Percentiles rank a stretch among this genome's conserved stretches.
phyloP scores from a whole-genome alignment of 2,797 vertebrate genomes.

The Silurus aristotelis region DNA sequence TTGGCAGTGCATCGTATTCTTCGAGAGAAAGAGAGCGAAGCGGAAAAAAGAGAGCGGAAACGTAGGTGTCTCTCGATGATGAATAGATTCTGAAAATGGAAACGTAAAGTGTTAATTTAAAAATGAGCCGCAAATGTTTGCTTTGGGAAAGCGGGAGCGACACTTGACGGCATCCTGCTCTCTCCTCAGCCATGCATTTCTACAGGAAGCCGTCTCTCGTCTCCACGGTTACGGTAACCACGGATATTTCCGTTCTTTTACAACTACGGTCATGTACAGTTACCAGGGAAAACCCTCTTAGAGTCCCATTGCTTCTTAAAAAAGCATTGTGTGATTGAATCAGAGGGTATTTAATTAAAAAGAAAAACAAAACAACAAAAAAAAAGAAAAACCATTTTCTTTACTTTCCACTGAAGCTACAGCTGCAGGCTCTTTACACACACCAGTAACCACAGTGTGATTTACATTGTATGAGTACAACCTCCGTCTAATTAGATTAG shows the following conservation, averaged over 20 bases:
- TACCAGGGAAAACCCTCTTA: constrained; percentile 56
- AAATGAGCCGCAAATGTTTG: constrained; percentile 56
- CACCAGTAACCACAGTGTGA: not conserved
- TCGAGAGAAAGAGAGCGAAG: constrained; percentile 54
- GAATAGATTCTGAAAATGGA: constrained; percentile 73
- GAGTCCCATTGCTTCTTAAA: constrained; percentile 28
- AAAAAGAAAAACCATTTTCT: not conserved
- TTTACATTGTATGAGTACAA: constrained; percentile 27
- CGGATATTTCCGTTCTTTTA: constrained; percentile 50
- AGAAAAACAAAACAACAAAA: no score
- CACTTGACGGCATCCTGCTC: constrained; percentile 53
- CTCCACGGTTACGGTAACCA: constrained; percentile 60
- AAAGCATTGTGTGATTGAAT: constrained; percentile 28
- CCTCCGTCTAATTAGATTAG: constrained; percentile 37
- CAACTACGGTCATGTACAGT: constrained; percentile 50
- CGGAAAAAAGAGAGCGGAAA: constrained; percentile 51
- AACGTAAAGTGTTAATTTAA: constrained; percentile 76
- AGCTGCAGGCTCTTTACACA: constrained; percentile 9
- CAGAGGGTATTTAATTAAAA: not conserved
- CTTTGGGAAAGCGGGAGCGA: constrained; percentile 38
- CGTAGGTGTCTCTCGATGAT: constrained; percentile 49
- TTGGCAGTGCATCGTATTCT: constrained; percentile 11
- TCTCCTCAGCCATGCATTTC: constrained; percentile 49
- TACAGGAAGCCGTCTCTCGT: constrained; percentile 51
- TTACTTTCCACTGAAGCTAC: not conserved